Base-by-base conservation (phyloP, 2,888 invertebrate genomes). In the Andricus curvator region DNA sequence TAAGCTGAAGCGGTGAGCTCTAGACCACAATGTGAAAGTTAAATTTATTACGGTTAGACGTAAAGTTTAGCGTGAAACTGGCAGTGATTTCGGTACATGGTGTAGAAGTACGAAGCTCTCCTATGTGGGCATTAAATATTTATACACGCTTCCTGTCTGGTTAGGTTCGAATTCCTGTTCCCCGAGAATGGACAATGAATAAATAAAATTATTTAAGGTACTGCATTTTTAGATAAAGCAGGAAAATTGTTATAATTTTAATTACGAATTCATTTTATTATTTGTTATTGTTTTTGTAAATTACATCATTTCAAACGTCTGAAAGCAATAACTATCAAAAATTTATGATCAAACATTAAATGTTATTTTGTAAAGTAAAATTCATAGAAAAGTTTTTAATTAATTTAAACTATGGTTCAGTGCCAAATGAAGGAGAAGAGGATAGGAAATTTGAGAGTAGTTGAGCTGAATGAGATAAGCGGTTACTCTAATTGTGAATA, bases 381-480 rank as follows among this genome's bases (percentile, higher is more conserved):
- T 37, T 37, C 8, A 8, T 37, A 37, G 37, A 37, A 37, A 37
- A 37, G 37, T 37, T 37, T 8, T 37, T 0, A 0, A 37, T 37
- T 37, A 37, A 37, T 37, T 37, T 0, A 37, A 37, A 37, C 9
- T 1, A 37, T 37, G 8, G 37, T 37, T 37, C 8, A 37, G 8
- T 8, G 37, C 37, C 9, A 37, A 37, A 9, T 37, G 37, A 37
- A 37, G 37, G 37, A 37, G 37, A 37, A 37, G 37, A 8, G 9
- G 9, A 65, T 29, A 65, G 64, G 8, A 17, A 29, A 65, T 65
- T 65, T 33, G 20, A 33, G 17, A 33, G 17, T 8, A 68, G 48
- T 68, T 68, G 48, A 17, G 25, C 25, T 48, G 25, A 22, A 68
- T 68, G 48, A 68, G 68, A 68, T 68, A 68, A 68, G 25, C 44